Evolutionary conservation across 2,113 vertebrate species (phyloP).

Genomic region (Sturnira hondurensis): DNA sequence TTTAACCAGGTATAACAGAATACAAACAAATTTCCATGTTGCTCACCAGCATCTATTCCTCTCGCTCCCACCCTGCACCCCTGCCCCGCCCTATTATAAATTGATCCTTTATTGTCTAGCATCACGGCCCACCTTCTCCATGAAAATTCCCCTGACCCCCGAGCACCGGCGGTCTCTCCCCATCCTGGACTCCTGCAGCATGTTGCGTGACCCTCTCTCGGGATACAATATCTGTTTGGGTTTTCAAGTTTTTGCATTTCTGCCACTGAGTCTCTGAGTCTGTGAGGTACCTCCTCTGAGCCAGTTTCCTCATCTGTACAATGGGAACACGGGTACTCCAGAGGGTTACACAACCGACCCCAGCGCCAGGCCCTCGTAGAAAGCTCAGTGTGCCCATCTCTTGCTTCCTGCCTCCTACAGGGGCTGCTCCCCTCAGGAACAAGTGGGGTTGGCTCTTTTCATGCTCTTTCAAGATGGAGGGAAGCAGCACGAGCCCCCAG

Average conservation of each 20-base stretch:
- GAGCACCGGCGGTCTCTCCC: rapidly evolving
- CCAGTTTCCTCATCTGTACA: neutral
- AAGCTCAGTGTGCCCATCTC: neutral
- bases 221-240: neutral
- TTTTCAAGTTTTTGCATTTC: neutral
- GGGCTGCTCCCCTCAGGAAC: neutral
- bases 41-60: neutral
- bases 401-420: neutral
- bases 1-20: neutral
- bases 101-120: neutral
- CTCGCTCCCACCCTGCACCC: neutral
- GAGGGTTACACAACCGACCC: neutral
- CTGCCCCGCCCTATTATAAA: neutral
- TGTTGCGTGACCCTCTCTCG: neutral
- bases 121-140: neutral
- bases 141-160: neutral
- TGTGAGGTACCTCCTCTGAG: neutral
- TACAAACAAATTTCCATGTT: neutral
- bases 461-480: neutral
- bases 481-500: neutral
- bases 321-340: neutral
- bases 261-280: neutral
- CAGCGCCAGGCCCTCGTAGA: neutral
- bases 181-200: neutral
- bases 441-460: neutral